Percentiles rank a stretch among this genome's conserved stretches.
These are phyloP conservation scores for Cydia splendana DNA, from an alignment of 1,140 invertebrate species.

Conservation along the genomic window DNA sequence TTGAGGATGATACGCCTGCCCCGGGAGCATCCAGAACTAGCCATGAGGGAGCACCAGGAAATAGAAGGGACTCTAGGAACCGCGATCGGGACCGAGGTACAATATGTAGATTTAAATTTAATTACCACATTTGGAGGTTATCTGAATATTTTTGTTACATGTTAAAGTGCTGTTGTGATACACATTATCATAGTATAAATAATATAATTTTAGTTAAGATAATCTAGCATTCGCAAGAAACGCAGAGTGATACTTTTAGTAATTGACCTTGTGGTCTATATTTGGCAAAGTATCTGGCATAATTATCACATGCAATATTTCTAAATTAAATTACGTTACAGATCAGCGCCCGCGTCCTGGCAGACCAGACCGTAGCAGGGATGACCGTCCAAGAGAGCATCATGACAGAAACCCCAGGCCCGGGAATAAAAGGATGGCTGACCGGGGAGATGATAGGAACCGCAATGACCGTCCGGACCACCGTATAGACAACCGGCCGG, in stretches of 20 bases:
- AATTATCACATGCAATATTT: not conserved
- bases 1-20: not conserved
- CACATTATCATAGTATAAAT: not conserved
- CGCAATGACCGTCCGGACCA: conserved; percentile 39
- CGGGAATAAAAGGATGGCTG: not conserved
- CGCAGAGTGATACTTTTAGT: not conserved
- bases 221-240: not conserved
- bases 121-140: not conserved
- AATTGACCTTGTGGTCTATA: not conserved
- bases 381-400: conserved; percentile 1
- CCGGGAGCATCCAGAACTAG: not conserved
- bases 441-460: conserved; percentile 42
- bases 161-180: not conserved
- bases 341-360: not conserved
- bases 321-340: not conserved
- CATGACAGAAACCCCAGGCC: conserved; percentile 17
- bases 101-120: not conserved
- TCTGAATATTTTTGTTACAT: not conserved
- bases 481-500: conserved; percentile 34
- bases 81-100: conserved; percentile 18
- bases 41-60: not conserved
- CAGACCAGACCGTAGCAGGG: not conserved
- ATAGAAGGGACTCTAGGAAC: conserved; percentile 12
- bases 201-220: too few relatives aligned
- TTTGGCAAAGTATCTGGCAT: not conserved